Evolutionary conservation across 2,113 vertebrate species (phyloP).

Genomic region (Aldabrachelys gigantea): DNA sequence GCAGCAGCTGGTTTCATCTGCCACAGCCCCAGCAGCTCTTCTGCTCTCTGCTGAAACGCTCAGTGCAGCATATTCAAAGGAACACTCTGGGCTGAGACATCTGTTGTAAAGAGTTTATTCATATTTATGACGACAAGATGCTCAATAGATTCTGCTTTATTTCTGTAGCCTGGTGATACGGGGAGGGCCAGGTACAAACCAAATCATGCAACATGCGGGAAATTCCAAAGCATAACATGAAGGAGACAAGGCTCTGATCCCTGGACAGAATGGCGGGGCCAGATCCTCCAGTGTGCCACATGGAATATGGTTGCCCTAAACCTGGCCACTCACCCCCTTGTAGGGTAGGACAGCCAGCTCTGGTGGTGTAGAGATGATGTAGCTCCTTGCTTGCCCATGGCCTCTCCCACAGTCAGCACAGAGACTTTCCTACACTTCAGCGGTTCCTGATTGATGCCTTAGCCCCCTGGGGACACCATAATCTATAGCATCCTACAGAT

Average conservation of each 20-base stretch:
- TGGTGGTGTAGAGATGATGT: neutral
- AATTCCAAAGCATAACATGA: neutral
- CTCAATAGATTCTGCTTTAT: rapidly evolving
- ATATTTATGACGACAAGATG: neutral
- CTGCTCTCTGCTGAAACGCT: neutral
- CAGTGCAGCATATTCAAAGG: neutral
- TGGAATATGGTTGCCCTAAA: neutral
- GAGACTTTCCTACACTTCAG: neutral
- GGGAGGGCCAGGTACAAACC: rapidly evolving
- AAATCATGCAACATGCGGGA: neutral
- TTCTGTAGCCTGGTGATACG: rapidly evolving
- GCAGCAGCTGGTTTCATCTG: conserved; percentile 47
- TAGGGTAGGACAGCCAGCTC: neutral
- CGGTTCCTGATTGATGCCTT: neutral
- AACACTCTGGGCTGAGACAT: neutral
- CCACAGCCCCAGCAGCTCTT: neutral
- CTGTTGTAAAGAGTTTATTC: neutral
- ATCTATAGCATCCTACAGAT: neutral
- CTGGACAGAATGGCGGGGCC: neutral
- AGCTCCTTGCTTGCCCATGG: neutral
- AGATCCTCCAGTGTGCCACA: neutral
- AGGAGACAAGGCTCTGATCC: neutral
- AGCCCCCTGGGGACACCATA: rapidly evolving
- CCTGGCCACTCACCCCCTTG: neutral
- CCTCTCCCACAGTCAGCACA: neutral